These are phyloP conservation scores for Montifringilla adamsi DNA, from an alignment of 2,113 vertebrate species.

Conservation along the genomic window DNA sequence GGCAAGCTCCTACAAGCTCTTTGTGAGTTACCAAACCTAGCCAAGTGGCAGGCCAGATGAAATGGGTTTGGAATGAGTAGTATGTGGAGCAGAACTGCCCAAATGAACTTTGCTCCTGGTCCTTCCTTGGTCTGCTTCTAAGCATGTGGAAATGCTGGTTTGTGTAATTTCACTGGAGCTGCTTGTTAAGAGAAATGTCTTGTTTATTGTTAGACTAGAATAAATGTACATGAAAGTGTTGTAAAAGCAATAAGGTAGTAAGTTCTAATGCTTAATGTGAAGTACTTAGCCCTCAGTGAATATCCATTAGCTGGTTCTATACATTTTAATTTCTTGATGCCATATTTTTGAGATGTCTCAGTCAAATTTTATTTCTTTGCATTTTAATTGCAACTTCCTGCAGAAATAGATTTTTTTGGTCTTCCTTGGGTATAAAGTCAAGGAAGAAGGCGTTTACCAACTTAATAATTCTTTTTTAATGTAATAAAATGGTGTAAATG, in stretches of 20 bases:
- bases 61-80: background rate
- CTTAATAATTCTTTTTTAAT: background rate
- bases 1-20: background rate
- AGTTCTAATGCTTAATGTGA: background rate
- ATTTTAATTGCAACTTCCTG: background rate
- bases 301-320: background rate
- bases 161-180: background rate
- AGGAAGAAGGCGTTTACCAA: background rate
- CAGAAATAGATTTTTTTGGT: background rate
- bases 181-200: background rate
- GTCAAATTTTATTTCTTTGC: background rate
- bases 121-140: background rate
- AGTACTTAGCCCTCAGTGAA: background rate
- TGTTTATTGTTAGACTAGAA: background rate
- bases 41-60: background rate
- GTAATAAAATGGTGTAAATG: background rate
- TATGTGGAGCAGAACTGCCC: background rate
- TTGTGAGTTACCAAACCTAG: background rate
- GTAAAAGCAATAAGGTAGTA: background rate
- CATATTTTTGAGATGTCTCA: background rate
- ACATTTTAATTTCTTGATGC: background rate
- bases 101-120: background rate
- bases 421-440: background rate
- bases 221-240: background rate
- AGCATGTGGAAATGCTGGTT: background rate